phyloP scores from a whole-genome alignment of 2,888 invertebrate genomes.

The Amaurobius ferox region DNA sequence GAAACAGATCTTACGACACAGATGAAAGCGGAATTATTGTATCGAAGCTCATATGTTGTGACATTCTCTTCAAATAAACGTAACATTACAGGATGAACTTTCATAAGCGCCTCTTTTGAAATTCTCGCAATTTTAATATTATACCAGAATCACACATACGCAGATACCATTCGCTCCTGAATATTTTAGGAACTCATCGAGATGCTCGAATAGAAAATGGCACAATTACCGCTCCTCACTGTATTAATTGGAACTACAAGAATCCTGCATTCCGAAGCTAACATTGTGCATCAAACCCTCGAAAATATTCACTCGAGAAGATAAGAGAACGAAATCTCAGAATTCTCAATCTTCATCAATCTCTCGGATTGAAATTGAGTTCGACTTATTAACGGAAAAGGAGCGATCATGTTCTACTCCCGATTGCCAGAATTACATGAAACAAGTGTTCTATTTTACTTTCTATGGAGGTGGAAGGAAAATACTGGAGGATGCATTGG shows the following conservation, averaged over 20 bases:
- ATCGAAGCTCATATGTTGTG: background rate
- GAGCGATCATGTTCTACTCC: background rate
- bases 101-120: background rate
- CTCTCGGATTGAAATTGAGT: background rate
- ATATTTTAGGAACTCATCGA: constrained; percentile 20
- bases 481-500: too few species aligned
- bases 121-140: background rate
- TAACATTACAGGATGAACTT: background rate
- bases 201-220: constrained; percentile 54
- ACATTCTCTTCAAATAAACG: background rate
- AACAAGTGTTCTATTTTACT: background rate
- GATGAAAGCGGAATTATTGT: background rate
- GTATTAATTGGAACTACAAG: constrained; percentile 11
- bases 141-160: background rate
- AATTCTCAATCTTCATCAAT: background rate
- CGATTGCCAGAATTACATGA: background rate
- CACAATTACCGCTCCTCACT: constrained; percentile 24
- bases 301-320: constrained; percentile 49
- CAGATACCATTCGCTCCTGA: background rate
- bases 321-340: background rate
- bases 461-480: too few species aligned
- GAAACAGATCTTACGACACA: background rate
- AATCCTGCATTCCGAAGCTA: background rate
- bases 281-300: background rate
- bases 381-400: background rate